Conservation (phyloP, 2,113 vertebrate genomes). For the Oceanodroma tethys region DNA sequence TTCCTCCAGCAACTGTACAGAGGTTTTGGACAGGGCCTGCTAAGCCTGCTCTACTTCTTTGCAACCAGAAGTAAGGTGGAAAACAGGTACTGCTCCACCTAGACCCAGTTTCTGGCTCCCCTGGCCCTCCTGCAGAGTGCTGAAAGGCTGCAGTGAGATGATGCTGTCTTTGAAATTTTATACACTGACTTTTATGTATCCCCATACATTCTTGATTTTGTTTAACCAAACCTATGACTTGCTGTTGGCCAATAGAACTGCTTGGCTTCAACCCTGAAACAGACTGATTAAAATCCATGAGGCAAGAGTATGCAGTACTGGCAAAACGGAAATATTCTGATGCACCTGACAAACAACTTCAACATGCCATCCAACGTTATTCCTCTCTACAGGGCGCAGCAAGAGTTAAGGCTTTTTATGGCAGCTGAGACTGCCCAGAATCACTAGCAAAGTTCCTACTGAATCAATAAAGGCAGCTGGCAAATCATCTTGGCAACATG, state of each 20-base stretch:
- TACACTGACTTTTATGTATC: not conserved
- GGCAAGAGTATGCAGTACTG: not conserved
- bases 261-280: not conserved
- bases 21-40: not conserved
- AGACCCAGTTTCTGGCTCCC: not conserved
- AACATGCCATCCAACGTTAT: rapidly evolving
- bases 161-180: not conserved
- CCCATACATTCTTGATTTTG: not conserved
- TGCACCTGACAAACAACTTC: not conserved
- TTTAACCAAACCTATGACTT: not conserved
- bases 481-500: not conserved
- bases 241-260: not conserved
- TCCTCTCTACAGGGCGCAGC: not conserved
- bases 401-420: not conserved
- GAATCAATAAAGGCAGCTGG: not conserved
- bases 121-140: not conserved
- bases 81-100: not conserved
- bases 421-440: not conserved
- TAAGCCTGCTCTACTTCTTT: not conserved
- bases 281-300: not conserved
- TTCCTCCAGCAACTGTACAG: not conserved
- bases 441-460: not conserved
- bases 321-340: not conserved
- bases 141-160: not conserved
- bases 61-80: not conserved